Evolutionary conservation across 2,888 invertebrate genomes (phyloP).

Genomic region (Branchellion lobata): DNA sequence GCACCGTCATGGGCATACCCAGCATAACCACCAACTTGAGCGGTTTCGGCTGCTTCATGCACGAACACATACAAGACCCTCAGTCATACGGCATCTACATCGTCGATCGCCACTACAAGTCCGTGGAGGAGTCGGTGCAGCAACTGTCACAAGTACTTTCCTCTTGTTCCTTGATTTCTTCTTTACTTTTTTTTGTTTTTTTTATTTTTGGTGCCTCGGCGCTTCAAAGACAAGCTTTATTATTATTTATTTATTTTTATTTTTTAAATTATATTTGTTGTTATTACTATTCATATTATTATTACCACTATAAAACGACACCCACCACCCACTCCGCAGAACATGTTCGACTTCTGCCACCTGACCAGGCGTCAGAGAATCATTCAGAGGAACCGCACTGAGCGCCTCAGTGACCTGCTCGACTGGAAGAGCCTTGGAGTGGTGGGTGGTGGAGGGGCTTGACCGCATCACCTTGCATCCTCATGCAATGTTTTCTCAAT

Average conservation of each 20-base stretch:
- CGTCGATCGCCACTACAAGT: slow-evolving; percentile 87
- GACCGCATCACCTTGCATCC: too few relatives aligned
- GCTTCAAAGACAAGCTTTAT: background rate
- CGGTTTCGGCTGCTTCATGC: slow-evolving; percentile 97
- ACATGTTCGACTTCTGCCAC: slow-evolving; percentile 88
- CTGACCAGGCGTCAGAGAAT: slow-evolving; percentile 90
- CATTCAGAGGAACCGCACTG: slow-evolving; percentile 95
- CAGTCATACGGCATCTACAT: slow-evolving; percentile 98
- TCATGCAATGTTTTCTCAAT: background rate
- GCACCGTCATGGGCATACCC: slow-evolving; percentile 99
- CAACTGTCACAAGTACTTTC: slow-evolving; percentile 68
- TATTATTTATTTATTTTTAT: background rate
- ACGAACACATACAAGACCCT: slow-evolving; percentile 94
- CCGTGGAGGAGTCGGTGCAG: slow-evolving; percentile 84
- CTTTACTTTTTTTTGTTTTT: background rate
- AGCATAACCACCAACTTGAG: slow-evolving; percentile 96
- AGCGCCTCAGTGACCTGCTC: slow-evolving; percentile 88
- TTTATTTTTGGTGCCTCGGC: too few relatives aligned
- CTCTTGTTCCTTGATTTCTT: background rate
- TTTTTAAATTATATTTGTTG: background rate
- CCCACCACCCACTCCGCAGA: slow-evolving; percentile 60
- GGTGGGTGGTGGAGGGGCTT: slow-evolving; percentile 67
- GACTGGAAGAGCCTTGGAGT: slow-evolving; percentile 98
- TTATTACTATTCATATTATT: background rate
- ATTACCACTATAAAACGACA: too few relatives aligned